Evolutionary conservation across 2,888 invertebrate genomes (phyloP), one percentile per base, ranked within the genome.

Genomic region (Zootermopsis nevadensis): DNA sequence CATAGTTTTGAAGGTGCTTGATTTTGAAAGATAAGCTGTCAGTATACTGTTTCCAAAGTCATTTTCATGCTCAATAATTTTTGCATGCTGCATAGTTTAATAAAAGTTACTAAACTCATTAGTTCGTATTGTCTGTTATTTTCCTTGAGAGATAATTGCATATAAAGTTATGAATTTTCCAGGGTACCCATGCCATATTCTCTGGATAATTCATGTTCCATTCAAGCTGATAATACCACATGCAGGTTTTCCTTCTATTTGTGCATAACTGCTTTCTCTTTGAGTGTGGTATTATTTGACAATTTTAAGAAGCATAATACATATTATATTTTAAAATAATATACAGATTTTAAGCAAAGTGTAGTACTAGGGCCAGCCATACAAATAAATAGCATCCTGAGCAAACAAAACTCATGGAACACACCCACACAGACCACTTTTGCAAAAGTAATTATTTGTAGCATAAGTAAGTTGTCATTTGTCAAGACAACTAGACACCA

Each of bases 111-210:
- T 69, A 7, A 30, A 38, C 6, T 35, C 24, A 42, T 74, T 60
- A 12, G 35, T 66, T 79, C 79, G 79, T 79, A 79, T 79, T 79
- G 79, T 79, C 79, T 79, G 79, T 79, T 60, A 60, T 79, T 79
- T 79, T 79, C 79, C 66, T 79, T n/a, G 74, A 24, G 74, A 74
- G 74, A 38, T 74, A 38, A n/a, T 15, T 30, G 33, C 31, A 33
- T 22, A 69, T 66, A 27, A 22, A 66, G 15, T 69, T 33, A 69
- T 38, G 24, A 74, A 74, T 74, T 74, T 38, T 74, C 33, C 33
- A 69, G 69, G 31, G 27, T 30, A 69, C 31, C 15, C 74, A 74
- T 74, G 74, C 74, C n/a, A 35, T 38, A 35, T 35, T 74, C 42
- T 74, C 74, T 74, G 33, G 74, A 74, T 38, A 74, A 74, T 38